phyloP scores from a whole-genome alignment of 2,888 invertebrate genomes.

The Rhodophaea formosa region DNA sequence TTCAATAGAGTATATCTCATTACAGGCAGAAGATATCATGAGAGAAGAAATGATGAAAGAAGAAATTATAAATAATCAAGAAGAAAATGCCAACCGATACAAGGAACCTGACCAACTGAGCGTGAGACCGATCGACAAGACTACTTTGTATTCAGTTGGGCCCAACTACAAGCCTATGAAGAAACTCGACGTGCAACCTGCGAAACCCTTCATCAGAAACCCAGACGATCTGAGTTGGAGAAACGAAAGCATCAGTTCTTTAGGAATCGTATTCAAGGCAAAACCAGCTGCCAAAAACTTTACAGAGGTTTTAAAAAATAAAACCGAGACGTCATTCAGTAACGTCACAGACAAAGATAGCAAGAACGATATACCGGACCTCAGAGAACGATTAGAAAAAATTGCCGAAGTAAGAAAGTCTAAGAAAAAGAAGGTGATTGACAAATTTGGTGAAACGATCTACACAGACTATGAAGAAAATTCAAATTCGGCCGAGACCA shows the following conservation, averaged over 20 bases:
- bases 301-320: slow-evolving; percentile 69
- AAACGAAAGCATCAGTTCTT: slow-evolving; percentile 70
- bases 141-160: slow-evolving; percentile 54
- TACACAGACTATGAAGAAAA: slow-evolving; percentile 65
- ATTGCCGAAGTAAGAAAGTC: slow-evolving; percentile 66
- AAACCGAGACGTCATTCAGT: slow-evolving; percentile 63
- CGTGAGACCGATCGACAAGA: slow-evolving; percentile 53
- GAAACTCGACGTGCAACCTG: slow-evolving; percentile 63
- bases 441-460: slow-evolving; percentile 54
- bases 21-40: slow-evolving; percentile 65
- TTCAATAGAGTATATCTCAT: background rate
- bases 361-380: slow-evolving; percentile 55
- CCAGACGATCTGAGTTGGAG: slow-evolving; percentile 77
- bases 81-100: slow-evolving; percentile 40
- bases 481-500: slow-evolving; percentile 43
- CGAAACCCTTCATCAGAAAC: slow-evolving; percentile 59
- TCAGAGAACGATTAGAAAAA: slow-evolving; percentile 65
- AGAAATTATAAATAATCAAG: slow-evolving; percentile 46
- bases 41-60: slow-evolving; percentile 63
- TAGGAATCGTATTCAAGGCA: slow-evolving; percentile 74
- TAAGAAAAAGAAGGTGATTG: slow-evolving; percentile 56
- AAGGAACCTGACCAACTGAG: slow-evolving; percentile 37
- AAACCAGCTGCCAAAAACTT: slow-evolving; percentile 71
- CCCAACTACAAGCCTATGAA: slow-evolving; percentile 68
- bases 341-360: slow-evolving; percentile 49